Evolutionary conservation across 2,888 invertebrate genomes (phyloP), one percentile per base, ranked within the genome.

Genomic region (Eubasilissa splendida): DNA sequence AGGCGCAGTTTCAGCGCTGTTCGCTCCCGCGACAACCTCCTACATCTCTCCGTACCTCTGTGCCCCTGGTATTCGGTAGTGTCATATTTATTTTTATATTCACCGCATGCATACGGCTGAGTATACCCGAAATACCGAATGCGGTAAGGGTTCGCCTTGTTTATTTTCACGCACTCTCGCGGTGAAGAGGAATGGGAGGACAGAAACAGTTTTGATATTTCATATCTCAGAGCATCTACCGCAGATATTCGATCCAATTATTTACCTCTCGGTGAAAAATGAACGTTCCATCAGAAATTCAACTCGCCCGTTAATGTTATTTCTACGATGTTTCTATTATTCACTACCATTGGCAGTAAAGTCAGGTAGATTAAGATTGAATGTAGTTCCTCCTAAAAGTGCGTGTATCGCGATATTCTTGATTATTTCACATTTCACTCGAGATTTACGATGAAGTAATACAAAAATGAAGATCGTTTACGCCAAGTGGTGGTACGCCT

Each of bases 21-120:
- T 66, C 50, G 31, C 10, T 56, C 71, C 71, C 33, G 54, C 71
- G 54, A 54, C 54, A n/a, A 8, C 56, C 71, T 71, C 71, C 12
- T 56, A 22, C 22, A 22, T 22, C 22, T 22, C 22, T 22, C 22
- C 71, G 8, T 54, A 33, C 71, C 54, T 54, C 71, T 71, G 71
- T 31, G 5, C 71, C 54, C 71, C 71, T 71, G 71, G 71, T 56
- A 71, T 71, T 71, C 54, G 56, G 71, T 71, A 54, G 71, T 22
- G 22, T 74, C 76, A 80, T 76, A 76, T 78, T 78, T 63, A 80
- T 80, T 80, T 80, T 76, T 66, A 75, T 60, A 79, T 56, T 33
- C 79, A 71, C 56, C 75, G 75, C 58, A 59, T 66, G 68, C 54
- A 65, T 58, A 12, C 58, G 71, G 58, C 52, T 52, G 74, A 74